A percentile compares a stretch with the other conserved stretches of the same genome.
Evolutionary conservation across 2,113 vertebrate genomes (phyloP).

Genomic region (Oryctolagus cuniculus): mOryCun1.1 NC_091453.1:75307501-75308000

Average conservation of each 20-base stretch:
- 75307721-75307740: background rate
- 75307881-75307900: slow-evolving; percentile 64
- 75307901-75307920: background rate
- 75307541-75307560: background rate
- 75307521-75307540: background rate
- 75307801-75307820: slow-evolving; percentile 30
- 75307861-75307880: background rate
- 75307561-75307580: background rate
- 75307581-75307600: slow-evolving; percentile 17
- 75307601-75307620: background rate
- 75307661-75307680: background rate
- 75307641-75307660: slow-evolving; percentile 4
- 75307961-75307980: slow-evolving; percentile 49
- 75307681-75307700: background rate
- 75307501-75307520: slow-evolving; percentile 14
- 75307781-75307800: background rate
- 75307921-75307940: slow-evolving; percentile 14
- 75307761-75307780: background rate
- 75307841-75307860: too few species aligned
- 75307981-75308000: slow-evolving; percentile 28
- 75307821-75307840: background rate
- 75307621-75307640: slow-evolving; percentile 12
- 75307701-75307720: background rate
- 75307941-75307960: background rate
- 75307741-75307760: background rate